Conservation (phyloP, 2,113 vertebrate species). For the Ancistrus triradiatus region DNA sequence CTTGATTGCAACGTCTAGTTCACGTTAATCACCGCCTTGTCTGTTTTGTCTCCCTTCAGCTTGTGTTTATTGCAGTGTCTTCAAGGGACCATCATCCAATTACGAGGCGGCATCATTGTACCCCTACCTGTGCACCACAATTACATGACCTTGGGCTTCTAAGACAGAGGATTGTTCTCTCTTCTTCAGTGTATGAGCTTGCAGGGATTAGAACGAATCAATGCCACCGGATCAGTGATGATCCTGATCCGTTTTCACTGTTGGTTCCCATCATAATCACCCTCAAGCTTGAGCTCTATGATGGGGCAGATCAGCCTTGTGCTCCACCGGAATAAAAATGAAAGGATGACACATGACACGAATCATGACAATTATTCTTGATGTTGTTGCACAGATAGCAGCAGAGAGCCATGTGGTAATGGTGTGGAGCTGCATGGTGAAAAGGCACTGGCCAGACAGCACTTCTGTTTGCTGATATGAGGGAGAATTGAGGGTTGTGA, state of each 20-base stretch:
- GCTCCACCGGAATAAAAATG: conserved; percentile 11
- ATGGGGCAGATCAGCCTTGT: conserved; percentile 14
- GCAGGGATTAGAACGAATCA: conserved; percentile 37
- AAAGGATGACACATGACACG: background rate
- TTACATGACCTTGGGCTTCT: conserved; percentile 38
- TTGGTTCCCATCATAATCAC: conserved; percentile 32
- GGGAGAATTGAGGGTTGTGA: conserved; percentile 8
- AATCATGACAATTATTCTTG: background rate
- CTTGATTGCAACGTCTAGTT: conserved; percentile 16
- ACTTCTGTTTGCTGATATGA: background rate
- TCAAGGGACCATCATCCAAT: conserved; percentile 5
- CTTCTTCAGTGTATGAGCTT: conserved; percentile 11
- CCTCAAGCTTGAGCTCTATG: conserved; percentile 13
- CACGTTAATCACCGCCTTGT: conserved; percentile 26
- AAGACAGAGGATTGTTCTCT: conserved; percentile 8
- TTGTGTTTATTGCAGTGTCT: conserved; percentile 26
- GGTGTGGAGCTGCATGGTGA: conserved; percentile 7
- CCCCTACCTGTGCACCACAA: background rate
- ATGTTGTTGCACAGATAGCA: conserved; percentile 7
- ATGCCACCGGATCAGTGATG: conserved; percentile 34
- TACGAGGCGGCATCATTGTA: background rate
- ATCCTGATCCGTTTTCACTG: conserved; percentile 27
- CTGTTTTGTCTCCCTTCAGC: conserved; percentile 15
- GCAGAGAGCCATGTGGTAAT: background rate
- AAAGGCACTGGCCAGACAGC: conserved; percentile 3